These are phyloP conservation scores for Florisuga fusca DNA, from an alignment of 2,797 vertebrate genomes.

Conservation along the genomic window DNA sequence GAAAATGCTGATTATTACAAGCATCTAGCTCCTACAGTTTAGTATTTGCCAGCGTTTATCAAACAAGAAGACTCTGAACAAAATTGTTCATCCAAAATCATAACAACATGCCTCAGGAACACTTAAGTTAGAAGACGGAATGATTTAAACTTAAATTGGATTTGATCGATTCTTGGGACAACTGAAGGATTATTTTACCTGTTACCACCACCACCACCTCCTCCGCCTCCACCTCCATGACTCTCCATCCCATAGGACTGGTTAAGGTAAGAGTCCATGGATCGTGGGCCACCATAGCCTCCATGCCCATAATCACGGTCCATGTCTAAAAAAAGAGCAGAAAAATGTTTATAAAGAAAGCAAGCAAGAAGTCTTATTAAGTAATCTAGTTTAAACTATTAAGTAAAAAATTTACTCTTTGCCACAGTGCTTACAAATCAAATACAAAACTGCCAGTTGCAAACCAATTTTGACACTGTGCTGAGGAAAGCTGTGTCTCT, in stretches of 20 bases:
- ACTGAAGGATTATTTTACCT: constrained; percentile 83
- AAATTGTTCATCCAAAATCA: constrained; percentile 37
- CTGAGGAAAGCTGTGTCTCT: background rate
- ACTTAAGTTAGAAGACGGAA: constrained; percentile 73
- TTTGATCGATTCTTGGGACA: constrained; percentile 71
- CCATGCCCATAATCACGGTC: constrained; percentile 85
- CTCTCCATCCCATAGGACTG: constrained; percentile 85
- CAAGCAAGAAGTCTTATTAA: constrained; percentile 35
- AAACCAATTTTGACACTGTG: background rate
- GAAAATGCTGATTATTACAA: constrained; percentile 1
- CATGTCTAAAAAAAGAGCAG: constrained; percentile 82
- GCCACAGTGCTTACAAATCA: constrained; percentile 31
- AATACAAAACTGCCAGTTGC: background rate
- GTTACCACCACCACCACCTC: constrained; percentile 83
- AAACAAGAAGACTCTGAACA: background rate
- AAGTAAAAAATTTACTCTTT: constrained; percentile 15
- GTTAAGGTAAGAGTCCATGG: constrained; percentile 86
- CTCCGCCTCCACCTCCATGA: constrained; percentile 81
- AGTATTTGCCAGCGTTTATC: constrained; percentile 42
- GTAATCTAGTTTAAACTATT: constrained; percentile 20
- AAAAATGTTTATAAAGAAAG: constrained; percentile 77
- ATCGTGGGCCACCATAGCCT: constrained; percentile 84
- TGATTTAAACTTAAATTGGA: constrained; percentile 55
- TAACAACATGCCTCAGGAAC: constrained; percentile 76
- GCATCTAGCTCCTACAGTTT: constrained; percentile 2